phyloP scores from a whole-genome alignment of 2,888 invertebrate genomes.

The Eupelmus urozonus region DNA sequence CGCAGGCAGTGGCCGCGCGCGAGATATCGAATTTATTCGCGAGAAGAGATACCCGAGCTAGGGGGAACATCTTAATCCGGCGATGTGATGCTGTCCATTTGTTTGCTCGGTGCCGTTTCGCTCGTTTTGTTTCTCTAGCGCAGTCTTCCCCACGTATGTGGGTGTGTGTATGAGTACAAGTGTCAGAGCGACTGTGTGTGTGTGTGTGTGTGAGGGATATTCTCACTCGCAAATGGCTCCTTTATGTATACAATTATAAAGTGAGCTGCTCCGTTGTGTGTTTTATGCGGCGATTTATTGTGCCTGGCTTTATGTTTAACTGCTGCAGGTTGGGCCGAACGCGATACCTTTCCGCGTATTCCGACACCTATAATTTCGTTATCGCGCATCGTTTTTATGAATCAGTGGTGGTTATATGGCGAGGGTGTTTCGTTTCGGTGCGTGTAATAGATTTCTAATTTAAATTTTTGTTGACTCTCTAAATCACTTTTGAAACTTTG shows the following conservation, averaged over 20 bases:
- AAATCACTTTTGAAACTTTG: no score
- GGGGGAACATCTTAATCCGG: slow-evolving; percentile 45
- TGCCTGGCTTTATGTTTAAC: background rate
- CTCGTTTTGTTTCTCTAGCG: slow-evolving; percentile 1
- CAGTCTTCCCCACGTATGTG: background rate
- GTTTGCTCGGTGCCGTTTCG: background rate
- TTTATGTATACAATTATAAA: slow-evolving; percentile 37
- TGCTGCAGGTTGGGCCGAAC: slow-evolving; percentile 2
- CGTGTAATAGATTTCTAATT: slow-evolving; percentile 39
- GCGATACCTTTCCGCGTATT: slow-evolving; percentile 18
- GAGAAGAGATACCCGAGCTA: slow-evolving; percentile 3
- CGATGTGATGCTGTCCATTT: background rate
- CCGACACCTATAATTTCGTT: slow-evolving; percentile 35
- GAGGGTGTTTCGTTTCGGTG: background rate
- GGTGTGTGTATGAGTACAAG: background rate
- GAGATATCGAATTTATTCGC: slow-evolving; percentile 46
- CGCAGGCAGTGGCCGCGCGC: background rate
- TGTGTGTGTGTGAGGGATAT: background rate
- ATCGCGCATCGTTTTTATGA: slow-evolving; percentile 17
- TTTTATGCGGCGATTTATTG: slow-evolving; percentile 27
- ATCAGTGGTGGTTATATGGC: no score
- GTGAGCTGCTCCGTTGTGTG: slow-evolving; percentile 5
- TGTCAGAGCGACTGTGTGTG: no score
- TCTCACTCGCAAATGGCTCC: slow-evolving; percentile 6
- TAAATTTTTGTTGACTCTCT: background rate